Evolutionary conservation across 2,888 invertebrate species (phyloP).

Genomic region (Sesia bembeciformis): DNA sequence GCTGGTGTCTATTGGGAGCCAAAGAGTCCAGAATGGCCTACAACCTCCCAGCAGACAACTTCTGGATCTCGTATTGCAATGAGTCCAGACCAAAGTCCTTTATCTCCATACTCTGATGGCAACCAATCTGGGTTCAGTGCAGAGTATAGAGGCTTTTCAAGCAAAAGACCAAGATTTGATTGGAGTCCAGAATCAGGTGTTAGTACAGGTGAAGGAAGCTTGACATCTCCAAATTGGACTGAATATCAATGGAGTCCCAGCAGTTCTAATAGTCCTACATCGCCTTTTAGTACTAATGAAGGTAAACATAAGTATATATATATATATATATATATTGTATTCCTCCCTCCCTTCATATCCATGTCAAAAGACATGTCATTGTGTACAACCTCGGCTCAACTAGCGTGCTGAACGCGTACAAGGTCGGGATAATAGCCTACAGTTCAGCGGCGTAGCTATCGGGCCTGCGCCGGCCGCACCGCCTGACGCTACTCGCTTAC

Average conservation of each 20-base stretch:
- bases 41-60: constrained; percentile 19
- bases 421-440: no score
- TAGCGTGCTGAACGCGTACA: no score
- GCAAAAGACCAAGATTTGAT: constrained; percentile 41
- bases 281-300: constrained; percentile 54
- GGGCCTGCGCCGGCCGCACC: no score
- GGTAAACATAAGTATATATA: constrained; percentile 21
- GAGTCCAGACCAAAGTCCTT: constrained; percentile 43
- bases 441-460: no score
- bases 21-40: constrained; percentile 54
- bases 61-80: constrained; percentile 29
- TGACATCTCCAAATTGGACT: constrained; percentile 45
- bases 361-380: no score
- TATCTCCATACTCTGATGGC: constrained; percentile 52
- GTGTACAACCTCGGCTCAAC: no score
- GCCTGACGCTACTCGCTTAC: no score
- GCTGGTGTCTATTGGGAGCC: constrained; percentile 61
- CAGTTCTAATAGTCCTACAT: constrained; percentile 65
- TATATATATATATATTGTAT: no score
- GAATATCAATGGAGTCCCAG: constrained; percentile 73
- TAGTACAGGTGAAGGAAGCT: constrained; percentile 45
- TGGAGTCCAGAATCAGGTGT: constrained; percentile 63
- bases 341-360: no score
- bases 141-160: constrained; percentile 30
- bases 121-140: constrained; percentile 57